These are phyloP conservation scores for Diachrysia chrysitis DNA, from an alignment of 2,888 invertebrate species.

Conservation along the genomic window DNA sequence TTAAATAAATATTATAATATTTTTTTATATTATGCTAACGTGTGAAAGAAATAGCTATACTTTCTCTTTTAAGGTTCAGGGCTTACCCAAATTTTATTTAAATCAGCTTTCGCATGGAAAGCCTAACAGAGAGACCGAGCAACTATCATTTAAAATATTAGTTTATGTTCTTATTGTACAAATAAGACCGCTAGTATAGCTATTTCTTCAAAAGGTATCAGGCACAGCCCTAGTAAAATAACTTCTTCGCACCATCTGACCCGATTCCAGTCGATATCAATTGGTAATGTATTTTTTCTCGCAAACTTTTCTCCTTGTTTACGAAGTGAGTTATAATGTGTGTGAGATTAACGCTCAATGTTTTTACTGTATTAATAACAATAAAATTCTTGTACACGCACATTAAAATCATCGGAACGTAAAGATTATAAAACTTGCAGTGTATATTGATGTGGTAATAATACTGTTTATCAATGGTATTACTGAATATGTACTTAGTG, in stretches of 20 bases:
- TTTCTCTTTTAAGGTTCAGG: too few species aligned
- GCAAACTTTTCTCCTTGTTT: slow-evolving; percentile 24
- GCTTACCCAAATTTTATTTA: too few species aligned
- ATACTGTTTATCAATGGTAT: slow-evolving; percentile 19
- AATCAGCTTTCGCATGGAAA: too few species aligned
- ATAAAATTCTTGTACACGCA: slow-evolving; percentile 29
- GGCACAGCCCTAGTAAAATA: slow-evolving; percentile 29
- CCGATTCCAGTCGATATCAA: slow-evolving; percentile 20
- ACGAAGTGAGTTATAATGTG: slow-evolving; percentile 13
- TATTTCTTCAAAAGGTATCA: too few species aligned
- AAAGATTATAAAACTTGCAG: slow-evolving; percentile 19
- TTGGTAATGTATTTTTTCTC: slow-evolving; percentile 20
- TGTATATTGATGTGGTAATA: slow-evolving; percentile 13
- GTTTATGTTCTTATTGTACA: too few species aligned
- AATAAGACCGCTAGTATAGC: too few species aligned
- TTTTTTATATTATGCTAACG: too few species aligned
- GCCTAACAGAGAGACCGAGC: too few species aligned
- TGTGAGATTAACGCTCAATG: slow-evolving; percentile 24
- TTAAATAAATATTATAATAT: too few species aligned
- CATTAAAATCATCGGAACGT: slow-evolving; percentile 29
- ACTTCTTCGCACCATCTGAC: slow-evolving; percentile 18
- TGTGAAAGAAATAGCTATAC: too few species aligned
- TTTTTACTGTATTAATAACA: slow-evolving; percentile 19
- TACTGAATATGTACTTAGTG: not conserved
- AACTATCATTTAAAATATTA: too few species aligned